These are phyloP conservation scores for Campaea margaritaria DNA, from an alignment of 2,888 invertebrate species.

Conservation along the genomic window DNA sequence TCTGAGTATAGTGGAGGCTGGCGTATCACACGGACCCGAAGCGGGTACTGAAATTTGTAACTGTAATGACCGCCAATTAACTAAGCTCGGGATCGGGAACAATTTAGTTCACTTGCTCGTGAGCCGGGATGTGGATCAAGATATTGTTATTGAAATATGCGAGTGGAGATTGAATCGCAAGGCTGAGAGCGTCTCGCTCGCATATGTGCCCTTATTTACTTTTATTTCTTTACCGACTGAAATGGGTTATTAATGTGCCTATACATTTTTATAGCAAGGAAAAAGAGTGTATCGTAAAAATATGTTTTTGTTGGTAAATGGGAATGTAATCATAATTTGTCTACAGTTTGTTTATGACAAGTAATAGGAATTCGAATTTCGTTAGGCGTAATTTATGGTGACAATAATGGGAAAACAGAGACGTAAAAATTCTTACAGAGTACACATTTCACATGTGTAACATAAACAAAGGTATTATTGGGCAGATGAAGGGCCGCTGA, in stretches of 20 bases:
- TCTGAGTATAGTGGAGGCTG: conserved; percentile 58
- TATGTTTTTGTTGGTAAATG: conserved; percentile 17
- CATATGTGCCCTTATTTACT: conserved; percentile 28
- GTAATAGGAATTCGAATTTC: conserved; percentile 37
- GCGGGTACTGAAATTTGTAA: conserved; percentile 75
- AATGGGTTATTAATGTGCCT: conserved; percentile 7
- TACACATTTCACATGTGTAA: conserved; percentile 55
- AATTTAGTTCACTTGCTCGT: conserved; percentile 63
- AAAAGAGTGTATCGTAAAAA: conserved; percentile 34
- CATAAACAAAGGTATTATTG: conserved; percentile 71
- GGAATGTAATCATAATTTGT: conserved; percentile 23
- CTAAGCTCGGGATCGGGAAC: conserved; percentile 73
- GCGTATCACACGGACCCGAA: conserved; percentile 65
- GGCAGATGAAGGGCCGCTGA: conserved; percentile 65
- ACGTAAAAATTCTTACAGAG: conserved; percentile 49
- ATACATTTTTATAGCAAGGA: conserved; percentile 36
- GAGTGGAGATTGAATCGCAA: conserved; percentile 25
- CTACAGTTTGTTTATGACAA: conserved; percentile 23
- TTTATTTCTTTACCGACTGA: conserved; percentile 28
- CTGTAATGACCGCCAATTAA: conserved; percentile 81
- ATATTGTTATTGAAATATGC: conserved; percentile 40
- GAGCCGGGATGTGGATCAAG: conserved; percentile 53
- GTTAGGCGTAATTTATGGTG: conserved; percentile 45
- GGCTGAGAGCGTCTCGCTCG: conserved; percentile 6
- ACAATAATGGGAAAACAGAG: conserved; percentile 49